These are phyloP conservation scores for Scaptomyza parva DNA, from an alignment of 2,888 invertebrate species.

Conservation along the genomic window DNA sequence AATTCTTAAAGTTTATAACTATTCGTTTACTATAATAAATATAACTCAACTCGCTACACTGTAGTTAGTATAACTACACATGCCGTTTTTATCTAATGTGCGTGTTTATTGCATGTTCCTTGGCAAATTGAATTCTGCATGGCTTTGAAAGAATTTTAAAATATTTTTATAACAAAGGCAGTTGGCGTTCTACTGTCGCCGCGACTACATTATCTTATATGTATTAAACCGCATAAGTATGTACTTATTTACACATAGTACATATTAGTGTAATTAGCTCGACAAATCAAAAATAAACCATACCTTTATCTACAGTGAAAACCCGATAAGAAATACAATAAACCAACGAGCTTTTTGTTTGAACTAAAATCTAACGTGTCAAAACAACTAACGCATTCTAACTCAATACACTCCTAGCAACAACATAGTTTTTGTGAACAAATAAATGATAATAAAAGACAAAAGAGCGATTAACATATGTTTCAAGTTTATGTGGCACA, in stretches of 20 bases:
- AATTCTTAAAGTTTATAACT: not conserved
- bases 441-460: constrained; percentile 22
- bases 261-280: not conserved
- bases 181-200: constrained; percentile 21
- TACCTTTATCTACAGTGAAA: constrained; percentile 45
- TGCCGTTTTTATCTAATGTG: constrained; percentile 37
- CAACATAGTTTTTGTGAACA: constrained; percentile 24
- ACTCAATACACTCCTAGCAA: constrained; percentile 46
- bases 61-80: constrained; percentile 2
- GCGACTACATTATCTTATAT: not conserved
- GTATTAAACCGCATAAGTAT: constrained; percentile 8
- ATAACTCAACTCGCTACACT: not conserved
- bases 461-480: constrained; percentile 55
- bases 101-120: constrained; percentile 51
- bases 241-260: not conserved
- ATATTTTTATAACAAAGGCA: constrained; percentile 19
- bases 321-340: constrained; percentile 46
- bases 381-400: constrained; percentile 32
- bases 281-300: constrained; percentile 6
- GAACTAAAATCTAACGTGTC: constrained; percentile 18
- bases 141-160: constrained; percentile 27
- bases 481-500: constrained; percentile 13
- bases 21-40: not conserved
- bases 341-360: constrained; percentile 19
- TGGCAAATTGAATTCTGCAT: constrained; percentile 32